Evolutionary conservation across 2,888 invertebrate genomes (phyloP).

Genomic region (Drosophila merina): DNA sequence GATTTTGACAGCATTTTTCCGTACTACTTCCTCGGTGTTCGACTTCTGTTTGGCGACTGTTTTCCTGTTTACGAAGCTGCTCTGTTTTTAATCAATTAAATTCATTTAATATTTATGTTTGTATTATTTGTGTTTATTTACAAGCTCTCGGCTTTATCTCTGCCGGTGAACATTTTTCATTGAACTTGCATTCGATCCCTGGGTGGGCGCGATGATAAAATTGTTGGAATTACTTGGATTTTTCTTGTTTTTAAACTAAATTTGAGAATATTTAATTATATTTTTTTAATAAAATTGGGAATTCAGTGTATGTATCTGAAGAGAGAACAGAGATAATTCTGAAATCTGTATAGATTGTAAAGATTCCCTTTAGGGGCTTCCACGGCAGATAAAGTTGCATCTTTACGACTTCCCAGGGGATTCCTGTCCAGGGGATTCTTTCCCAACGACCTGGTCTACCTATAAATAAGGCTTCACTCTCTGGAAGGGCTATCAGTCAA

Average conservation of each 20-base stretch:
- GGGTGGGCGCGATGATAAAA: not conserved
- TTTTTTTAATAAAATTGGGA: too few species aligned
- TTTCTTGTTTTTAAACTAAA: too few species aligned
- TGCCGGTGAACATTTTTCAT: not conserved
- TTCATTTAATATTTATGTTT: constrained; percentile 26
- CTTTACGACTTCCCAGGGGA: not conserved
- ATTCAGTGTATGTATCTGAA: too few species aligned
- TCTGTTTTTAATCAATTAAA: constrained; percentile 35
- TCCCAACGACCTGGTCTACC: not conserved
- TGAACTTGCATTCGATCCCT: not conserved
- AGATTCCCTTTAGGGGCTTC: not conserved
- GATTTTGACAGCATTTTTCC: constrained; percentile 29
- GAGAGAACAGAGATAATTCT: too few species aligned
- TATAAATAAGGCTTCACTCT: constrained; percentile 20
- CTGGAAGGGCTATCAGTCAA: constrained; percentile 10
- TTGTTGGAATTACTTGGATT: too few species aligned
- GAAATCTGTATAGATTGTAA: too few species aligned
- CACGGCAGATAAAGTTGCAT: constrained; percentile 5
- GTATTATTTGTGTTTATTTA: constrained; percentile 16
- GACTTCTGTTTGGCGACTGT: constrained; percentile 13
- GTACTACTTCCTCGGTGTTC: constrained; percentile 18
- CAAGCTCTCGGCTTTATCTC: constrained; percentile 11
- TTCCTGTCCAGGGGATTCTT: constrained; percentile 14
- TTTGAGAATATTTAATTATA: too few species aligned
- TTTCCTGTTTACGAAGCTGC: constrained; percentile 10